phyloP scores from a whole-genome alignment of 1,140 invertebrate genomes.

The Bactericera cockerelli region DNA sequence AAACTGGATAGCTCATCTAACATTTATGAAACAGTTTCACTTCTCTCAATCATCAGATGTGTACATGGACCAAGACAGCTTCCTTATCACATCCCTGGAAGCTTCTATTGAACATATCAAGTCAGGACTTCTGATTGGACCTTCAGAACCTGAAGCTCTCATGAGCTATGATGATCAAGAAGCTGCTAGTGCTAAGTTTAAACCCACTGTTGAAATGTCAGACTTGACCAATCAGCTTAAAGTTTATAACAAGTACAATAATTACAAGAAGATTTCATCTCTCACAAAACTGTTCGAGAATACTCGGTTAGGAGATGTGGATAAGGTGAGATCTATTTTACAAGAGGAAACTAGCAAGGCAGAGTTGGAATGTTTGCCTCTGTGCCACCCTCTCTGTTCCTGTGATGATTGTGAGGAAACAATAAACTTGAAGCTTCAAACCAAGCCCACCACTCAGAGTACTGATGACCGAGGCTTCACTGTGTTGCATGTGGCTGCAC shows the following conservation, averaged over 20 bases:
- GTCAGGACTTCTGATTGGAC: constrained; percentile 41
- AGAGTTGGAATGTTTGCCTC: constrained; percentile 25
- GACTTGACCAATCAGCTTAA: neutral
- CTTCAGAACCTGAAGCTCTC: constrained; percentile 35
- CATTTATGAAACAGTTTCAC: constrained; percentile 59
- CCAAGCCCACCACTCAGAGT: constrained; percentile 40
- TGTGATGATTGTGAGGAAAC: constrained; percentile 54
- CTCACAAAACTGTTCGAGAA: constrained; percentile 37
- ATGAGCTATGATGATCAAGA: constrained; percentile 29
- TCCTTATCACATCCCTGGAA: constrained; percentile 62
- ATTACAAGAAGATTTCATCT: constrained; percentile 1
- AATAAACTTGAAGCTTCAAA: constrained; percentile 32
- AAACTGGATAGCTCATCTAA: constrained; percentile 67
- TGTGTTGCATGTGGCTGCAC: constrained; percentile 54
- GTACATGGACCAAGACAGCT: constrained; percentile 52
- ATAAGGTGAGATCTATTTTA: constrained; percentile 34
- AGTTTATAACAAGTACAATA: constrained; percentile 6
- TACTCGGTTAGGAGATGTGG: constrained; percentile 35
- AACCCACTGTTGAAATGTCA: constrained; percentile 8
- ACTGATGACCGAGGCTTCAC: constrained; percentile 52
- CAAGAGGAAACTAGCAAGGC: constrained; percentile 15
- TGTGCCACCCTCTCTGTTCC: constrained; percentile 63
- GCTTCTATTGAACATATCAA: constrained; percentile 61
- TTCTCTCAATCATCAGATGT: constrained; percentile 40
- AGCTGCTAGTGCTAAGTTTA: constrained; percentile 5